These are phyloP conservation scores for Morone chrysops DNA, from an alignment of 2,113 vertebrate genomes.

Conservation along the genomic window DNA sequence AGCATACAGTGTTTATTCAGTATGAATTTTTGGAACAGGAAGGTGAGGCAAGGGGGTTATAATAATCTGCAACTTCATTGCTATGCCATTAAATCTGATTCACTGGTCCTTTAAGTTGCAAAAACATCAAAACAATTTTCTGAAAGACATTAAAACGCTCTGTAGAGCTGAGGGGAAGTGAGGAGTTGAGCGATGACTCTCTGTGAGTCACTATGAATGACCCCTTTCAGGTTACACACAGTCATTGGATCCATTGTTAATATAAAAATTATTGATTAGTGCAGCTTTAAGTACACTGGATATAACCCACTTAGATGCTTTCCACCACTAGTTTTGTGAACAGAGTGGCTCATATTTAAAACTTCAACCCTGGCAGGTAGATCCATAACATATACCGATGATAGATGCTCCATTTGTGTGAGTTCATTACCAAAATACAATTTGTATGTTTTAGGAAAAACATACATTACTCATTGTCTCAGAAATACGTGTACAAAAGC, in stretches of 20 bases:
- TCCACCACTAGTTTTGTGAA: neutral
- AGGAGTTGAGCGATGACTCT: too few relatives aligned
- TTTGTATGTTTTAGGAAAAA: neutral
- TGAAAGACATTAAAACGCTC: too few relatives aligned
- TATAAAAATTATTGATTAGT: neutral
- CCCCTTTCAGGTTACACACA: neutral
- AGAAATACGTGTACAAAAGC: neutral
- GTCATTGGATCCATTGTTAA: neutral
- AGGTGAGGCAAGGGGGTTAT: too few relatives aligned
- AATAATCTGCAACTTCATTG: too few relatives aligned
- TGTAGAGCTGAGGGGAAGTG: too few relatives aligned
- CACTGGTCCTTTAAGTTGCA: too few relatives aligned
- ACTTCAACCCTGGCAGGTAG: neutral
- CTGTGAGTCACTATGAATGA: neutral
- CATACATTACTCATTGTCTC: neutral
- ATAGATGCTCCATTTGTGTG: conserved; percentile 27
- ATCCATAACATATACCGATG: conserved; percentile 4
- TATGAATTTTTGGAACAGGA: too few relatives aligned
- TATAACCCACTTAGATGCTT: neutral
- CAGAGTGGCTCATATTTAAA: conserved; percentile 1
- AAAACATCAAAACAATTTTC: too few relatives aligned
- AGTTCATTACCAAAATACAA: conserved; percentile 7
- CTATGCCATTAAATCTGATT: too few relatives aligned
- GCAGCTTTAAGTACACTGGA: neutral
- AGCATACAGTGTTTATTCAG: too few relatives aligned